These are phyloP conservation scores for Drosophila sechellia DNA, from an alignment of 1,140 invertebrate species.

Conservation along the genomic window DNA sequence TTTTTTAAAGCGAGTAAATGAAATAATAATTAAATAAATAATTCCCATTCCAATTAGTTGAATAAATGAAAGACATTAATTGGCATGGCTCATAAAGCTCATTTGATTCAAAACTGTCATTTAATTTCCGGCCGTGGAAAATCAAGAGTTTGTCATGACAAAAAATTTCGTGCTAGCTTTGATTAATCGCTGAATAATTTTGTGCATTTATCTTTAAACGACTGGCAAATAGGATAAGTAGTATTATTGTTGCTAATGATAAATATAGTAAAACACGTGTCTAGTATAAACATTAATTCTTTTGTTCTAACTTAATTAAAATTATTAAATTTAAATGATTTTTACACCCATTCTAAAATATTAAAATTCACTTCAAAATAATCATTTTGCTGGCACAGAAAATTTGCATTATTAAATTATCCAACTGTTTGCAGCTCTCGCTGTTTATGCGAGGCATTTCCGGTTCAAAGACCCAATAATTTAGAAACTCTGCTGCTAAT, in stretches of 20 bases:
- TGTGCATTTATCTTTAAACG: too few species aligned
- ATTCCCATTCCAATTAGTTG: not conserved
- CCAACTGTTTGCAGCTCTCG: not conserved
- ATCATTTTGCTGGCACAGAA: not conserved
- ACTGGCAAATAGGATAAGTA: too few species aligned
- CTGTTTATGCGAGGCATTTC: not conserved
- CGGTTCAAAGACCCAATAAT: constrained; percentile 1
- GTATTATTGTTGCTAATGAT: too few species aligned
- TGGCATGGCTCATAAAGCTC: not conserved
- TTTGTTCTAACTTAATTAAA: too few species aligned
- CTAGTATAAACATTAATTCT: too few species aligned
- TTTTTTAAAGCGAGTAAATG: not conserved
- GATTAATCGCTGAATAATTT: not conserved
- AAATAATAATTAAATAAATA: not conserved
- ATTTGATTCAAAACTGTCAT: not conserved
- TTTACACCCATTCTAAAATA: not conserved
- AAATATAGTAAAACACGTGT: too few species aligned
- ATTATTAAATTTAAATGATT: not conserved
- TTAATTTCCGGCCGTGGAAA: not conserved
- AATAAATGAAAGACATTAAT: constrained; percentile 7
- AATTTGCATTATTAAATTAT: not conserved
- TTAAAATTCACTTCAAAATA: not conserved
- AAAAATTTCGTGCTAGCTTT: not conserved
- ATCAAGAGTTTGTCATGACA: not conserved
- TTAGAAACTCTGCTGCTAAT: not conserved